Evolutionary conservation across 1,140 invertebrate species (phyloP), one percentile per base, ranked within the genome.

Genomic region (Melanaphis sacchari): DNA sequence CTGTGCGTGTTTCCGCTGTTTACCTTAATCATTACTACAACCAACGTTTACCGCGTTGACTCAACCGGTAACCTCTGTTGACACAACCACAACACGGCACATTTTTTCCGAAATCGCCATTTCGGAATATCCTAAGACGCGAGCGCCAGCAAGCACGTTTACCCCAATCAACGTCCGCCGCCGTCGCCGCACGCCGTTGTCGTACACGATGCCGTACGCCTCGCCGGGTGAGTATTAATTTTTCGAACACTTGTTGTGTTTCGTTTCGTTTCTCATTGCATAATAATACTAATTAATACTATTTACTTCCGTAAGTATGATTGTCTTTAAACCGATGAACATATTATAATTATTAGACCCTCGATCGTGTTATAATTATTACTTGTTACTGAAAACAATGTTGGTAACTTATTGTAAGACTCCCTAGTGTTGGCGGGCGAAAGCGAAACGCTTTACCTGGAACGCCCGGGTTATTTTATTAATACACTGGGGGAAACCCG

Each of bases 201-300:
- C 46, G 43, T 81, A 92, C 76, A 43, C 66, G 15, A 93, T 93
- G 91, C 91, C 91, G 46, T 93, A 93, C 81, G 91, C 91, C 26
- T 93, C 91, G 43, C 91, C 91, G 4, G 91, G 91, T 93, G 81
- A 93, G 91, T 85, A 40, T 84, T 84, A n/a, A n/a, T 76, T 66
- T 76, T 66, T 31, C 59, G 4, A 18, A 66, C 31, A 66, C 31
- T 66, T 66, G 54, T 54, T 54, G 54, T 59, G 54, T 66, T 66
- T 0, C 59, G 31, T n/a, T 66, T 66, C 59, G 59, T 76, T 18
- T n/a, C 15, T 66, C 15, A 18, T 66, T n/a, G n/a, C 0, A 18
- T 66, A 18, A 26, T n/a, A n/a, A 66, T n/a, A n/a, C 31, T 76
- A 18, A n/a, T n/a, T 18, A 4, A 18, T 66, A 66, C n/a, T n/a